A percentile compares a stretch with the other conserved stretches of the same genome.
These are phyloP conservation scores for Cyanistes caeruleus DNA, from an alignment of 2,113 vertebrate species.

Conservation along the genomic window DNA sequence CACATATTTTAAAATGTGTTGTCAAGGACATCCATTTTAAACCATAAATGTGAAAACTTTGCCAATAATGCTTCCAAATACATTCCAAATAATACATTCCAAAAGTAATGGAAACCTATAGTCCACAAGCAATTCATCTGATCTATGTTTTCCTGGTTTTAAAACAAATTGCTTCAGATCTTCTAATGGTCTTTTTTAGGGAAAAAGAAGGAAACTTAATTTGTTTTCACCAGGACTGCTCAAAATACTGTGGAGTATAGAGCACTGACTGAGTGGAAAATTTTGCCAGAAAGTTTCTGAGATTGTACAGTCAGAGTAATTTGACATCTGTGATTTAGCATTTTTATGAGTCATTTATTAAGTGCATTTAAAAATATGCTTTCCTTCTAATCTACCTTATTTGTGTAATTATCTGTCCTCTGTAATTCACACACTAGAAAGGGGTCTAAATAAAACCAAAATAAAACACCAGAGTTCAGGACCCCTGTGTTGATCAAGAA, in stretches of 20 bases:
- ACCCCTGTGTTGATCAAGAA: neutral
- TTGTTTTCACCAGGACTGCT: neutral
- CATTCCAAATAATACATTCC: no score
- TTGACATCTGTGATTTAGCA: neutral
- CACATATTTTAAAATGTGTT: neutral
- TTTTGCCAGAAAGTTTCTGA: conserved; percentile 10
- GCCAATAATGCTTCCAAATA: neutral
- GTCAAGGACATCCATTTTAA: neutral
- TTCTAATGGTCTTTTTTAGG: neutral
- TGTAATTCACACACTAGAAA: neutral
- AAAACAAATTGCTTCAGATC: neutral
- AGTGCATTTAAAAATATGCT: conserved; percentile 17
- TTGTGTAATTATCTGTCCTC: conserved; percentile 14
- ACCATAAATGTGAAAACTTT: neutral
- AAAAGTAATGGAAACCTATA: neutral
- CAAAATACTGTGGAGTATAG: neutral
- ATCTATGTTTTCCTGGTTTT: neutral
- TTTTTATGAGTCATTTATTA: conserved; percentile 49
- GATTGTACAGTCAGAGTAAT: neutral
- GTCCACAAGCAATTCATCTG: neutral
- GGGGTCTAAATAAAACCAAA: neutral
- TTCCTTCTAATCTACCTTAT: conserved; percentile 15
- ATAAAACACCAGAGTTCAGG: neutral
- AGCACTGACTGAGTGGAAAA: neutral
- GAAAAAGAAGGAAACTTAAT: neutral